Conservation (phyloP, 1,140 invertebrate genomes). For the Drosophila cardini region DNA sequence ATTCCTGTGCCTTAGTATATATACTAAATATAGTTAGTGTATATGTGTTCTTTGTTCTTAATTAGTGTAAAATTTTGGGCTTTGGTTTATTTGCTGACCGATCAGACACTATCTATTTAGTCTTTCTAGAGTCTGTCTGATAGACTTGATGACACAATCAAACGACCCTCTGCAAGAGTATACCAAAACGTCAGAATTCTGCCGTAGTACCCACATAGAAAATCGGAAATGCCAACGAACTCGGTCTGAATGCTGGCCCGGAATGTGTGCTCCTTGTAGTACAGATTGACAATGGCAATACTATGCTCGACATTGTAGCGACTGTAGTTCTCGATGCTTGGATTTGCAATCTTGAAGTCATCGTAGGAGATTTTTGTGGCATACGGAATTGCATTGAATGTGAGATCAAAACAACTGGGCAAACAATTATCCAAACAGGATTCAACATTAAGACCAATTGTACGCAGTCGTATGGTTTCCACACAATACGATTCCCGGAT, state of each 20-base stretch:
- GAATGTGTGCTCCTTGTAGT: slow-evolving; percentile 89
- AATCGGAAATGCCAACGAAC: slow-evolving; percentile 91
- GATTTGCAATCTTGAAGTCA: slow-evolving; percentile 57
- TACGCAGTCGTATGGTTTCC: slow-evolving; percentile 58
- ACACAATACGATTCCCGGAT: slow-evolving; percentile 60
- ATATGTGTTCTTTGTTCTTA: no score
- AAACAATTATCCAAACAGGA: slow-evolving; percentile 86
- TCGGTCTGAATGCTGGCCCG: slow-evolving; percentile 89
- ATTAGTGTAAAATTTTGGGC: no score
- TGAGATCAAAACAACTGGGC: slow-evolving; percentile 89
- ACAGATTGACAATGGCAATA: slow-evolving; percentile 90
- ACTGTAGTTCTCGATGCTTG: slow-evolving; percentile 86
- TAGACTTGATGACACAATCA: no score
- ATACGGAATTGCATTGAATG: slow-evolving; percentile 87
- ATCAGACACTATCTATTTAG: neutral
- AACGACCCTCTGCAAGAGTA: no score
- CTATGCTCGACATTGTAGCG: slow-evolving; percentile 90
- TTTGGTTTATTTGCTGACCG: no score
- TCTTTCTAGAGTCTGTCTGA: neutral
- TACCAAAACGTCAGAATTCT: no score
- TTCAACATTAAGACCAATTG: slow-evolving; percentile 42
- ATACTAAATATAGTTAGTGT: no score
- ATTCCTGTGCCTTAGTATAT: no score
- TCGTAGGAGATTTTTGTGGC: slow-evolving; percentile 78
- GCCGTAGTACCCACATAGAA: slow-evolving; percentile 88